phyloP scores from a whole-genome alignment of 64 coral and sea anemone genomes.

The Montipora capricornis region DNA sequence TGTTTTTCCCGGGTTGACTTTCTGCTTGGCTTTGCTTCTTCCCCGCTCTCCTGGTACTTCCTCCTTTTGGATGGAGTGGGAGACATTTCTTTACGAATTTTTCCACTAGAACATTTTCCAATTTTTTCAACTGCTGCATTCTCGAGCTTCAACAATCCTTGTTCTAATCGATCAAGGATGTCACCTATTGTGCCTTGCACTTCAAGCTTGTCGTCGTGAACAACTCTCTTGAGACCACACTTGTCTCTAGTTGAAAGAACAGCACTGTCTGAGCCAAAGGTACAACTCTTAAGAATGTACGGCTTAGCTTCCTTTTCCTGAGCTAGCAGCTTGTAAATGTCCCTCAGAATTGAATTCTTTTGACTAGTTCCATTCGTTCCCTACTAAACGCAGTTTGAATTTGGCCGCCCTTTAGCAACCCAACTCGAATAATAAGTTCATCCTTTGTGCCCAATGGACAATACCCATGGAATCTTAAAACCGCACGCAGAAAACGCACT shows the following conservation, averaged over 20 bases:
- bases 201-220: conserved; percentile 13
- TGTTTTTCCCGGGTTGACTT: conserved; percentile 36
- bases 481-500: conserved; percentile 15
- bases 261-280: conserved; percentile 10
- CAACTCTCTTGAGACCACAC: conserved; percentile 27
- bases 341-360: conserved; percentile 54
- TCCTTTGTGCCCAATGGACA: conserved; percentile 51
- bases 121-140: conserved; percentile 41
- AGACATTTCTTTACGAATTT: conserved; percentile 28
- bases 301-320: conserved; percentile 22
- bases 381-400: conserved; percentile 70
- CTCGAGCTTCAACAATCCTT: conserved; percentile 20
- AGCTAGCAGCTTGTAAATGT: conserved; percentile 43
- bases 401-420: conserved; percentile 58
- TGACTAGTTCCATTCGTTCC: conserved; percentile 60
- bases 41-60: conserved; percentile 19
- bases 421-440: conserved; percentile 45
- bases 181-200: conserved; percentile 5
- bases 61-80: conserved; percentile 23
- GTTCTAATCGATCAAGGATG: conserved; percentile 34
- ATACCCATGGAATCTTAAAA: conserved; percentile 40
- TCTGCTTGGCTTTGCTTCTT: conserved; percentile 21
- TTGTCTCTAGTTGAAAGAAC: conserved; percentile 46
- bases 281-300: conserved; percentile 21
- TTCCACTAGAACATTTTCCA: conserved; percentile 4